Percentiles rank a stretch among this genome's conserved stretches.
These are phyloP conservation scores for Drosophila nr. fundita DNA, from an alignment of 2,888 invertebrate species.

Conservation along the genomic window DNA sequence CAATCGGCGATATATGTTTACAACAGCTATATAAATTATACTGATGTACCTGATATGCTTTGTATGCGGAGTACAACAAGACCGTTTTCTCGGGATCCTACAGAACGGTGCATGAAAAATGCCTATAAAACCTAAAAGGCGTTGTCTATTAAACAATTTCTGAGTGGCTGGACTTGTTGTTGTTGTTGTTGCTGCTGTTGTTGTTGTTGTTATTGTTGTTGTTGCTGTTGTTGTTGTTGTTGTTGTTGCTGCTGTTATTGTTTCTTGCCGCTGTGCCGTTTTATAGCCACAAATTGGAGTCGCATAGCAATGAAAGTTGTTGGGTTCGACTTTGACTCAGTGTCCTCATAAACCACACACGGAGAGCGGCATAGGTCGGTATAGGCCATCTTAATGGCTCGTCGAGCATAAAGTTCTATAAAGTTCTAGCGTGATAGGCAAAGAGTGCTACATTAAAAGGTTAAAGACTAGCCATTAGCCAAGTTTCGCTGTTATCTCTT, in stretches of 20 bases:
- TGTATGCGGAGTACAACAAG: conserved; percentile 34
- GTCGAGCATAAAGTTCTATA: conserved; percentile 57
- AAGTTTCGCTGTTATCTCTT: conserved; percentile 63
- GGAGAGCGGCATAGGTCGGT: conserved; percentile 39
- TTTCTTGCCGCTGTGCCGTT: conserved; percentile 33
- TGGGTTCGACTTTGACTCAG: conserved; percentile 33
- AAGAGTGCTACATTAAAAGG: conserved; percentile 75
- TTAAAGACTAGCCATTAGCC: conserved; percentile 78
- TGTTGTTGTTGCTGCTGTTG: conserved; percentile 24
- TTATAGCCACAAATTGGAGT: conserved; percentile 58
- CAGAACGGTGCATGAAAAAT: conserved; percentile 51
- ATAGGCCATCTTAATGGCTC: conserved; percentile 55
- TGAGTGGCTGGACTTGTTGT: conserved; percentile 42
- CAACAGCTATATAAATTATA: neutral
- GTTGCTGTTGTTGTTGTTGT: conserved; percentile 23
- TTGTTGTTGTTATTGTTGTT: conserved; percentile 30
- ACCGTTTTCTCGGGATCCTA: conserved; percentile 17
- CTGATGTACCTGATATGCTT: conserved; percentile 1
- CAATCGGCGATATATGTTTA: neutral
- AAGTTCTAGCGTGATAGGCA: conserved; percentile 64
- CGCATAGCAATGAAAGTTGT: conserved; percentile 57
- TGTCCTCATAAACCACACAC: conserved; percentile 60
- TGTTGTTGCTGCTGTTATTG: conserved; percentile 25
- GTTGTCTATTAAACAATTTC: conserved; percentile 73
- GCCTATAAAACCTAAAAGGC: conserved; percentile 68